Percentiles rank a stretch among this genome's conserved stretches.
phyloP scores from a whole-genome alignment of 2,888 invertebrate species.

The Platycheirus rosarum region DNA sequence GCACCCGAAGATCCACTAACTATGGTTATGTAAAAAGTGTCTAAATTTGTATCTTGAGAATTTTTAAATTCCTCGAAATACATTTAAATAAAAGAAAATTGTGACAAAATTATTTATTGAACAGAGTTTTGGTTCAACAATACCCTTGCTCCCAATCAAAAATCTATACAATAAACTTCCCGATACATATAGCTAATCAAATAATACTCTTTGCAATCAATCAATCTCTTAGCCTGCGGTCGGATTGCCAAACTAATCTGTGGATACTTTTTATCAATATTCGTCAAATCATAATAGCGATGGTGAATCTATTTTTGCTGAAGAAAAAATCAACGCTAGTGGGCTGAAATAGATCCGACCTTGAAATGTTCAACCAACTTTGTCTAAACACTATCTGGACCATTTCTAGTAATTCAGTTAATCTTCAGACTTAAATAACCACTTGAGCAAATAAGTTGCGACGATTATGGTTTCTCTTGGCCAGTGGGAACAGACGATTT shows the following conservation, averaged over 20 bases:
- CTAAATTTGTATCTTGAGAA: no score
- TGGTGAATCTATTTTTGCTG: no score
- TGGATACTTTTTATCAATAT: constrained; percentile 1
- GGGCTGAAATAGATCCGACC: background rate
- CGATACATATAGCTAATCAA: background rate
- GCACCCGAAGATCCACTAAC: constrained; percentile 79
- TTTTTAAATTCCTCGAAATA: no score
- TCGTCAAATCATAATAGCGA: constrained; percentile 4
- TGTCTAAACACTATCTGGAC: no score
- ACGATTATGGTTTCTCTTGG: background rate
- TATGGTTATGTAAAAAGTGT: constrained; percentile 77
- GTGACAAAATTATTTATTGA: constrained; percentile 5
- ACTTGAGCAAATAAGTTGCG: background rate
- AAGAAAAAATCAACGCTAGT: background rate
- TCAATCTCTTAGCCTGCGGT: background rate
- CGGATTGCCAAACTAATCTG: background rate
- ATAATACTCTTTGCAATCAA: background rate
- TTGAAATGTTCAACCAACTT: constrained; percentile 7
- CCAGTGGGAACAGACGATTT: background rate
- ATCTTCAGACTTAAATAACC: background rate
- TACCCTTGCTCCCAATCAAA: constrained; percentile 2
- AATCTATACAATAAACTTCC: background rate
- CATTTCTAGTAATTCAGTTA: background rate
- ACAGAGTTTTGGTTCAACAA: background rate
- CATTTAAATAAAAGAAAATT: background rate